Evolutionary conservation across 2,888 invertebrate species (phyloP).

Genomic region (Carpatolechia fugitivella): DNA sequence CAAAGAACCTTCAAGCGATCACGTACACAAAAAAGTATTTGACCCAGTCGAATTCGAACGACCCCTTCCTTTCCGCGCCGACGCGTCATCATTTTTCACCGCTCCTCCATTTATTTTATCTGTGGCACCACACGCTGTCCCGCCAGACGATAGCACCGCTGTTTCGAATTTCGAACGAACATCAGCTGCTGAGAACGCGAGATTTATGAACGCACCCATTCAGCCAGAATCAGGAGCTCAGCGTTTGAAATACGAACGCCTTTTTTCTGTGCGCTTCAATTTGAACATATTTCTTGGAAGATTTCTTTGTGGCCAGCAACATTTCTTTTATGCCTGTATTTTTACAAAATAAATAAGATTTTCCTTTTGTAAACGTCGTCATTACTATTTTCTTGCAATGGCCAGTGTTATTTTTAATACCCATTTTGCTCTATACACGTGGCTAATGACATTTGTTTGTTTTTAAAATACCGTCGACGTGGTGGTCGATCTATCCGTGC

Average conservation of each 20-base stretch:
- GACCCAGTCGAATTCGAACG: slow-evolving; percentile 51
- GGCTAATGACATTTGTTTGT: slow-evolving; percentile 1
- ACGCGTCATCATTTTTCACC: slow-evolving; percentile 76
- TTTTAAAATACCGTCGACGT: background rate
- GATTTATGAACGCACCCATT: slow-evolving; percentile 72
- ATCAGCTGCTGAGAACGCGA: slow-evolving; percentile 73
- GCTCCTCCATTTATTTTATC: slow-evolving; percentile 77
- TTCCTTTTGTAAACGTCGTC: background rate
- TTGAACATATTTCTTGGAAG: slow-evolving; percentile 17
- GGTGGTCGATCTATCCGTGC: slow-evolving; percentile 6
- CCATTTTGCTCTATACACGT: background rate
- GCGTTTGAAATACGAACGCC: slow-evolving; percentile 58
- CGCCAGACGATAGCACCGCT: slow-evolving; percentile 53
- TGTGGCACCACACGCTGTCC: slow-evolving; percentile 68
- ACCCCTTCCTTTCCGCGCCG: slow-evolving; percentile 70
- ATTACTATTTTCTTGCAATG: background rate
- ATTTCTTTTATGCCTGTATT: background rate
- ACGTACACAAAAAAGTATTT: slow-evolving; percentile 41
- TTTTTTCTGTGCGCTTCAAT: slow-evolving; percentile 32
- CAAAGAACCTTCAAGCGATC: background rate
- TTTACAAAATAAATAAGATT: background rate
- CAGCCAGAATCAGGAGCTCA: slow-evolving; percentile 58
- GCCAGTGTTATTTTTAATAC: slow-evolving; percentile 5
- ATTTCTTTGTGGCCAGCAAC: slow-evolving; percentile 1
- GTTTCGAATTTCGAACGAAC: slow-evolving; percentile 66